Evolutionary conservation across 2,888 invertebrate genomes (phyloP).

Genomic region (Eupelmus urozonus): DNA sequence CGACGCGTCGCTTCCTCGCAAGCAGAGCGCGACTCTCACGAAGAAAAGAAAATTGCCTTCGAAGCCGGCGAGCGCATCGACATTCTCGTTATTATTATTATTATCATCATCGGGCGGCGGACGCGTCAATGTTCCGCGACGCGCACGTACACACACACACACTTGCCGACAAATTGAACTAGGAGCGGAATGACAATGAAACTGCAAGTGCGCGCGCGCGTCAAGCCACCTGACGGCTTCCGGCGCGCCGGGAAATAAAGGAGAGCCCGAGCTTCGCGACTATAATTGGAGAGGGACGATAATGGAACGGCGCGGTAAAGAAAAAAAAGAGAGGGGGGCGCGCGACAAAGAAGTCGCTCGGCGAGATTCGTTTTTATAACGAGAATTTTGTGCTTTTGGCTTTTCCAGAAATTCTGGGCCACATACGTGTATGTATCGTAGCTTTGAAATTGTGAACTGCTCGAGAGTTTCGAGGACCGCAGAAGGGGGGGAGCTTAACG

Average conservation of each 20-base stretch:
- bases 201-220: constrained; percentile 44
- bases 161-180: constrained; percentile 54
- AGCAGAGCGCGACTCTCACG: too few species aligned
- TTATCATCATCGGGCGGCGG: constrained; percentile 23
- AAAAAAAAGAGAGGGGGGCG: not conserved
- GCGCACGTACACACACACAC: not conserved
- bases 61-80: constrained; percentile 6
- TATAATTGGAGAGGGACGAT: constrained; percentile 52
- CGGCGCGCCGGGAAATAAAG: constrained; percentile 40
- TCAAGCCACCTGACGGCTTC: constrained; percentile 44
- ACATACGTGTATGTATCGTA: not conserved
- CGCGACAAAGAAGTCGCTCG: not conserved
- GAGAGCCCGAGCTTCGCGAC: not conserved
- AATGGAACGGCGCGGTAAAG: constrained; percentile 31
- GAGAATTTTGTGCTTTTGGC: constrained; percentile 30
- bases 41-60: not conserved
- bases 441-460: not conserved
- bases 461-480: not conserved
- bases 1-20: too few species aligned
- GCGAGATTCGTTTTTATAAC: constrained; percentile 11
- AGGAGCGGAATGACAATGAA: constrained; percentile 60
- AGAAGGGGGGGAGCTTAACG: not conserved
- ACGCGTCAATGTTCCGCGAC: constrained; percentile 28
- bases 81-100: constrained; percentile 37
- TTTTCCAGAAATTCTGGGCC: not conserved